Conservation (phyloP, 2,113 vertebrate genomes). For the zebrafish (Danio rerio) region DNA sequence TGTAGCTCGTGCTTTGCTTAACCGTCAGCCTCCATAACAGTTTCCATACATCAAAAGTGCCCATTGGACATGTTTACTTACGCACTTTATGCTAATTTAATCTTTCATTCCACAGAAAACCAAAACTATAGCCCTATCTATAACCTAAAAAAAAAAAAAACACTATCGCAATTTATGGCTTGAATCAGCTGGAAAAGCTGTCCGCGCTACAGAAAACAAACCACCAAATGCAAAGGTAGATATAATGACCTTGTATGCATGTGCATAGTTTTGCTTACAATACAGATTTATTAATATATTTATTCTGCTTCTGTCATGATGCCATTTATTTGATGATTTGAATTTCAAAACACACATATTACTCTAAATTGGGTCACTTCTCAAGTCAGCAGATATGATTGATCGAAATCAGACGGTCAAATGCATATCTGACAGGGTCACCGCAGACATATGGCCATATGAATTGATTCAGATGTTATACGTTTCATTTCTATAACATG, state of each 20-base stretch:
- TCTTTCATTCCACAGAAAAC: slow-evolving; percentile 66
- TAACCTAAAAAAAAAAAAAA: slow-evolving; percentile 31
- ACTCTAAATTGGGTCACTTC: slow-evolving; percentile 13
- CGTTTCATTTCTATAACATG: slow-evolving; percentile 33
- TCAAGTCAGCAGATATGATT: slow-evolving; percentile 50
- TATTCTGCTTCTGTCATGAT: neutral
- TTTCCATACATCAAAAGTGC: slow-evolving; percentile 70
- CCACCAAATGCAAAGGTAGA: neutral
- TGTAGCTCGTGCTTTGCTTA: slow-evolving; percentile 2
- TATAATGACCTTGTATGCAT: neutral
- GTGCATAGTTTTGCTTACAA: slow-evolving; percentile 3
- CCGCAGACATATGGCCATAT: slow-evolving; percentile 56
- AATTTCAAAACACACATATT: neutral
- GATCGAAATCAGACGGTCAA: slow-evolving; percentile 57
- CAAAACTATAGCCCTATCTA: slow-evolving; percentile 58
- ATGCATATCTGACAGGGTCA: slow-evolving; percentile 48
- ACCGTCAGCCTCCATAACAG: slow-evolving; percentile 61
- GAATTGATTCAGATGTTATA: slow-evolving; percentile 26
- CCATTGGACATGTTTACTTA: slow-evolving; percentile 63
- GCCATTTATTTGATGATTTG: neutral
- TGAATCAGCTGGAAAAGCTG: slow-evolving; percentile 21
- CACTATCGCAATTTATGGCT: slow-evolving; percentile 43
- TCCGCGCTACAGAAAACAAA: neutral
- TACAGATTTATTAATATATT: neutral
- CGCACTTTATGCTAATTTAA: slow-evolving; percentile 74